Conservation (phyloP, 2,888 invertebrate species). For the Megamerina dolium region DNA sequence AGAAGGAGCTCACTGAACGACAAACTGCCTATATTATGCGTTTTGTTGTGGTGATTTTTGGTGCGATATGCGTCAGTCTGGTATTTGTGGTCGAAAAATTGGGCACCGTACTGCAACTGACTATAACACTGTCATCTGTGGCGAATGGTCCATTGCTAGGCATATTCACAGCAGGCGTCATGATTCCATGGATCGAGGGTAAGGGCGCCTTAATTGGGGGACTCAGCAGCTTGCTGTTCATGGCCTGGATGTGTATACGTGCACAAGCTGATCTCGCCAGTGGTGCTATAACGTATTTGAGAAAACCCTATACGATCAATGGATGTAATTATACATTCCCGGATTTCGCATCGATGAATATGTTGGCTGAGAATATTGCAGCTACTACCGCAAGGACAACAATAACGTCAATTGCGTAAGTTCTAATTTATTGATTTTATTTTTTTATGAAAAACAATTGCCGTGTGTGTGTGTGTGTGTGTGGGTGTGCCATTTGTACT, state of each 20-base stretch:
- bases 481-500: no score
- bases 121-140: slow-evolving; percentile 59
- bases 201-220: slow-evolving; percentile 56
- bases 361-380: slow-evolving; percentile 34
- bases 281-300: slow-evolving; percentile 50
- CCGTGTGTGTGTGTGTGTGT: no score
- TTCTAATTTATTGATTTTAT: neutral
- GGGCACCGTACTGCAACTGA: slow-evolving; percentile 65
- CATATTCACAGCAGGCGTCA: slow-evolving; percentile 62
- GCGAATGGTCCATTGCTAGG: slow-evolving; percentile 63
- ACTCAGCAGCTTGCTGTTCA: slow-evolving; percentile 50
- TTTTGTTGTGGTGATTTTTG: slow-evolving; percentile 59
- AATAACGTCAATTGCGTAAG: slow-evolving; percentile 1
- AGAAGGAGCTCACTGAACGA: slow-evolving; percentile 52
- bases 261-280: slow-evolving; percentile 54
- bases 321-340: slow-evolving; percentile 54
- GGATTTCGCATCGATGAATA: slow-evolving; percentile 38
- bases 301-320: slow-evolving; percentile 52
- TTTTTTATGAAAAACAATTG: no score
- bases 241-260: slow-evolving; percentile 55
- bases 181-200: slow-evolving; percentile 62
- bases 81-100: slow-evolving; percentile 62
- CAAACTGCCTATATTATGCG: slow-evolving; percentile 61
- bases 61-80: slow-evolving; percentile 57
- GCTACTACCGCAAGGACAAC: no score